phyloP scores from a whole-genome alignment of 2,113 vertebrate genomes.

The Corynorhinus townsendii region DNA sequence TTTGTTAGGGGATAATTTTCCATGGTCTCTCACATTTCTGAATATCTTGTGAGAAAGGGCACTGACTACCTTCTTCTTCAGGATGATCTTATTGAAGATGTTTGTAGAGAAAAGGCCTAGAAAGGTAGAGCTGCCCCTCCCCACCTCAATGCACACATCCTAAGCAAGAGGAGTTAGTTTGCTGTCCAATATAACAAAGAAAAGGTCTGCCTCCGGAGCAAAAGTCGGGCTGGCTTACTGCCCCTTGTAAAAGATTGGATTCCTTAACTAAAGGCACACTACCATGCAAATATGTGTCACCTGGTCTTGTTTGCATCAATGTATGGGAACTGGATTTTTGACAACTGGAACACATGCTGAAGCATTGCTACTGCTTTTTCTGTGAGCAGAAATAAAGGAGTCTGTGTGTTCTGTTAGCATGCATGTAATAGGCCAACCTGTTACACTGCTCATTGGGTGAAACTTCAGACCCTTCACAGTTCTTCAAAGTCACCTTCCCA shows the following conservation, averaged over 20 bases:
- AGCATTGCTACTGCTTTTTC: neutral
- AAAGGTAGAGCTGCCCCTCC: neutral
- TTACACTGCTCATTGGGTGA: neutral
- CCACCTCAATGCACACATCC: accelerated
- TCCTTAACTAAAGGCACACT: neutral
- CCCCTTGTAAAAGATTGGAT: neutral
- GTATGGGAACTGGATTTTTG: neutral
- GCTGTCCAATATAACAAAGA: neutral
- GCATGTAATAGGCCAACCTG: neutral
- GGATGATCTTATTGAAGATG: neutral
- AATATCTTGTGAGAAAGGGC: neutral
- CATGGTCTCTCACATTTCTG: neutral
- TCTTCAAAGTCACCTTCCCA: neutral
- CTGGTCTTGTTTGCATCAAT: neutral
- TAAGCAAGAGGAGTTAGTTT: neutral
- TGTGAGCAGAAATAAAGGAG: neutral
- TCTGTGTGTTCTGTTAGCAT: neutral
- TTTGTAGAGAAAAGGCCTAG: neutral
- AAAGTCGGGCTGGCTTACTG: neutral
- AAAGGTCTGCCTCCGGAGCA: neutral
- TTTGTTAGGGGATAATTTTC: neutral
- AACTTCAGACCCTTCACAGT: neutral
- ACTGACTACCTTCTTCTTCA: neutral
- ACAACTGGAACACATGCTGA: neutral
- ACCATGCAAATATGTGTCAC: neutral